Evolutionary conservation across 2,113 vertebrate species (phyloP).

Genomic region (Aegotheles bennettii): DNA sequence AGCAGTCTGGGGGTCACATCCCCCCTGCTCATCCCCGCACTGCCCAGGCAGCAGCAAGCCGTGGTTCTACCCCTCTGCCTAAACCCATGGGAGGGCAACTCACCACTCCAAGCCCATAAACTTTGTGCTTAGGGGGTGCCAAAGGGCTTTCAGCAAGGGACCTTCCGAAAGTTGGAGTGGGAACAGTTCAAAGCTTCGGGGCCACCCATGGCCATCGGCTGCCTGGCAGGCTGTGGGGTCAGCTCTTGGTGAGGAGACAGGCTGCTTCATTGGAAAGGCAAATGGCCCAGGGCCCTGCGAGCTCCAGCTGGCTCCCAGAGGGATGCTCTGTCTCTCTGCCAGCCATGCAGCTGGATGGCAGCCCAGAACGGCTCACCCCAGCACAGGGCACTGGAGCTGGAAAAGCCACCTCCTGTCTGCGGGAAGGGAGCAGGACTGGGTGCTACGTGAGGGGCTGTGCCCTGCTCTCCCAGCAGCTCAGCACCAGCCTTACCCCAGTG

Average conservation of each 20-base stretch:
- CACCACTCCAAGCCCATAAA: rapidly evolving
- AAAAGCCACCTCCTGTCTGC: background rate
- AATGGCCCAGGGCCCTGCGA: background rate
- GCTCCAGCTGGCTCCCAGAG: background rate
- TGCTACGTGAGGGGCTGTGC: background rate
- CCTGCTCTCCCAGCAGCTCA: background rate
- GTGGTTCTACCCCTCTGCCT: too few relatives aligned
- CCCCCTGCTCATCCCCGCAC: rapidly evolving
- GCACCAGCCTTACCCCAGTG: rapidly evolving
- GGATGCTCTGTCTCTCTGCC: background rate
- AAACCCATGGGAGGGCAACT: background rate
- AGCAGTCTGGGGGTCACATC: background rate
- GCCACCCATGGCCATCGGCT: background rate
- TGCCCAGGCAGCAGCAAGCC: background rate
- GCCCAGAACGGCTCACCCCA: background rate
- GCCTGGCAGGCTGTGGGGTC: background rate
- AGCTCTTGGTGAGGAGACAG: background rate
- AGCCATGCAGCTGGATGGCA: background rate
- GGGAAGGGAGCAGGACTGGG: background rate
- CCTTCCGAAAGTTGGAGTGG: background rate
- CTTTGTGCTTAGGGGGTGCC: background rate
- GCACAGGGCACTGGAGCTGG: background rate
- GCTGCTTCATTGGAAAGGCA: background rate
- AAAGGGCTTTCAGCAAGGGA: background rate
- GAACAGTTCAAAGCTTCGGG: background rate